Conservation (phyloP, 1,140 invertebrate species). For the Calephelis virginiensis region DNA sequence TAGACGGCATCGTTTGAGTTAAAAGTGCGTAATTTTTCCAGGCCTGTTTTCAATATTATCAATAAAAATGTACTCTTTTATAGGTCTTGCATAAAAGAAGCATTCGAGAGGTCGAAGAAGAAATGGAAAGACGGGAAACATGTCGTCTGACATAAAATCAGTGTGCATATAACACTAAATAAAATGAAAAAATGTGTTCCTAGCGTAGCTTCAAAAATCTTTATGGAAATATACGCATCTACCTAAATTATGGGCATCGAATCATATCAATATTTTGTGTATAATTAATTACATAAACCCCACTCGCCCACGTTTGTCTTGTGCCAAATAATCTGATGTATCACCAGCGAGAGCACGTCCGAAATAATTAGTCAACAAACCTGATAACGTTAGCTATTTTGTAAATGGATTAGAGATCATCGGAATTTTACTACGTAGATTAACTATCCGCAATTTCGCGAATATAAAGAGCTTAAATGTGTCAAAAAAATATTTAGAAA, state of each 20-base stretch:
- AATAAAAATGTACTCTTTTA: constrained; percentile 23
- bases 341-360: constrained; percentile 6
- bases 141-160: constrained; percentile 43
- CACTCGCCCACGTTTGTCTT: constrained; percentile 9
- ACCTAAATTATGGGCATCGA: background rate
- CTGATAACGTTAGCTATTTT: background rate
- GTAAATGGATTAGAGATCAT: constrained; percentile 7
- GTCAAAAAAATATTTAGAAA: no score
- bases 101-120: constrained; percentile 81
- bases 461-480: no score
- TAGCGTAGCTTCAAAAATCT: background rate
- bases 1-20: no score
- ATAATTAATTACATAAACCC: background rate
- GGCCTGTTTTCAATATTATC: background rate
- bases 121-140: constrained; percentile 68
- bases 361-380: background rate
- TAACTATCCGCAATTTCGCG: no score
- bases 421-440: constrained; percentile 6
- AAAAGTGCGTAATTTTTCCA: background rate
- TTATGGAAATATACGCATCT: background rate
- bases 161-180: background rate
- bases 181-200: background rate
- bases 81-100: constrained; percentile 82
- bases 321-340: constrained; percentile 9
- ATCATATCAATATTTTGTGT: constrained; percentile 6